A percentile compares a stretch with the other conserved stretches of the same genome.
Evolutionary conservation across 2,888 invertebrate genomes (phyloP).

Genomic region (Eugnorisma glareosa): DNA sequence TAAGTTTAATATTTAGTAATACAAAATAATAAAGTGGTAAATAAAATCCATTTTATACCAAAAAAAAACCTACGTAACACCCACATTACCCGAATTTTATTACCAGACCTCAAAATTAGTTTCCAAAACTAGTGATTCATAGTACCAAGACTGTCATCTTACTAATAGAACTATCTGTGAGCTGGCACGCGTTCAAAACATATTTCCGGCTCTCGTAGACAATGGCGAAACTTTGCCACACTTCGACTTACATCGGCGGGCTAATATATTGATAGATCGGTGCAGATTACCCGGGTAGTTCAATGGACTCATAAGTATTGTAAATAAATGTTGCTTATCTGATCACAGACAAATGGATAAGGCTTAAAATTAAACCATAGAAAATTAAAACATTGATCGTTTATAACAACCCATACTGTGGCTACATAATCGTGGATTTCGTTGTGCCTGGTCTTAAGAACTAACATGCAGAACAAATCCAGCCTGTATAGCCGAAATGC

Average conservation of each 20-base stretch:
- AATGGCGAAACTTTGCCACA: slow-evolving; percentile 43
- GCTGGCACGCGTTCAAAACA: slow-evolving; percentile 61
- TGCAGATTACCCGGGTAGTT: neutral
- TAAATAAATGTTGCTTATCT: neutral
- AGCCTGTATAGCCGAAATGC: neutral
- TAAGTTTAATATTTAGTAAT: neutral
- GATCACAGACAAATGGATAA: neutral
- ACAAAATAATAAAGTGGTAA: neutral
- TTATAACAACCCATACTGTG: neutral
- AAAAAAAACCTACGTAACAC: neutral
- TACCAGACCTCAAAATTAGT: slow-evolving; percentile 6
- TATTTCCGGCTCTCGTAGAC: slow-evolving; percentile 39
- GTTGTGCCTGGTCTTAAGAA: neutral
- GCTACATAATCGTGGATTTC: neutral
- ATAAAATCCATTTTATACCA: neutral
- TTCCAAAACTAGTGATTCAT: slow-evolving; percentile 27
- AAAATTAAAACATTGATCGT: neutral
- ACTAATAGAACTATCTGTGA: slow-evolving; percentile 56
- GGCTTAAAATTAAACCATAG: neutral
- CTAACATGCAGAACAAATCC: neutral
- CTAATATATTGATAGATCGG: slow-evolving; percentile 33
- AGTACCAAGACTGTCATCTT: slow-evolving; percentile 26
- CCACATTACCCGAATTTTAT: neutral
- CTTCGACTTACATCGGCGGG: slow-evolving; percentile 35
- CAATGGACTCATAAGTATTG: slow-evolving; percentile 18